Base-by-base conservation (phyloP, 1,140 invertebrate genomes). In the Macrobrachium nipponense region DNA sequence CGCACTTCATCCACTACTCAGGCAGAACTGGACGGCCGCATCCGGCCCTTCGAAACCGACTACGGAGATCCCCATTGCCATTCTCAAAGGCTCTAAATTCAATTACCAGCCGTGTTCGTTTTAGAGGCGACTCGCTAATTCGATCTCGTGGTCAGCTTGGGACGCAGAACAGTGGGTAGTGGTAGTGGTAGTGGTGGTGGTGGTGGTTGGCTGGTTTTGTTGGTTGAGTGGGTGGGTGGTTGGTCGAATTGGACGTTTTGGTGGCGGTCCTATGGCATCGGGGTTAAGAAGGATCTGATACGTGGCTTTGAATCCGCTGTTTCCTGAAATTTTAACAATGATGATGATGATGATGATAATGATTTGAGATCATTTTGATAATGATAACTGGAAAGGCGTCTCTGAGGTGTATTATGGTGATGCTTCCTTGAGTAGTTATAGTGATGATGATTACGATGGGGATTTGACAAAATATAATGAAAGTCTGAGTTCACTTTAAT, bases 71-170 rank as follows among this genome's bases (percentile, higher is more conserved):
- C 82, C 82, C 77, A 84, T 84, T 84, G 82, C 82, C 82, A 84
- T 84, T 84, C 82, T 84, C 82, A 84, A 84, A 84, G 82, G 82
- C 82, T 84, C 82, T 84, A 84, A 84, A 84, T 84, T 84, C 82
- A 84, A 84, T 84, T 84, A 84, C 82, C 60, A 78, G 73, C 78
- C 75, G 82, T 61, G 82, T 84, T 84, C 82, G 82, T 84, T 84
- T 84, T 84, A 84, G 82, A 84, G 82, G 82, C 73, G 82, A 58
- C 73, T 66, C 75, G 76, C 82, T 84, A 84, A 84, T 78, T 84
- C 82, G 75, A 84, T 84, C 82, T 78, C 60, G 82, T 78, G 82
- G 82, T 84, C 82, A 84, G 76, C 73, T 66, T 80, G 79, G 79
- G 62, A 80, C 62, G 51, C 62, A 80, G 68, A 51, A 51, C 51